phyloP scores from a whole-genome alignment of 2,113 vertebrate species.

The Ptyas mucosa region DNA sequence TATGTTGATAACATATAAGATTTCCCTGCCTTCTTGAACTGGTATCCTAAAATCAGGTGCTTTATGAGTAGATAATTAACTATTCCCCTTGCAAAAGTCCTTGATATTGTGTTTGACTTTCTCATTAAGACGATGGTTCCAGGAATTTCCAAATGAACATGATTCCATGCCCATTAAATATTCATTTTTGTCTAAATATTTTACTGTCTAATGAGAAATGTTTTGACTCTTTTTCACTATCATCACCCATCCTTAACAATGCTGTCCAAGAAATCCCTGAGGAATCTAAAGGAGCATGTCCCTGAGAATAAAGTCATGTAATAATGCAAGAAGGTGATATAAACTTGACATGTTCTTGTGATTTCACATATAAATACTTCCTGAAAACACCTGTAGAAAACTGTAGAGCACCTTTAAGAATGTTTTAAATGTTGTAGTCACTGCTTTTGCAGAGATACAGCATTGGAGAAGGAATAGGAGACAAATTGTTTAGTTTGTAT shows the following conservation, averaged over 20 bases:
- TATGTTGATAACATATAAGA: background rate
- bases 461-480: background rate
- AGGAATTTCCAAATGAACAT: background rate
- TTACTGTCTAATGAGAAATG: background rate
- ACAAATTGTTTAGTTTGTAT: background rate
- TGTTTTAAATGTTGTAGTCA: background rate
- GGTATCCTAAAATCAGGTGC: background rate
- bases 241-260: background rate
- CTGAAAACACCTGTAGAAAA: background rate
- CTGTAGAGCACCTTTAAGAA: background rate
- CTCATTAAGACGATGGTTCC: background rate
- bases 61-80: background rate
- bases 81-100: background rate
- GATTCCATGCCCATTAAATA: background rate
- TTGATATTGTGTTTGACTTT: background rate
- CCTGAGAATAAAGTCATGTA: background rate
- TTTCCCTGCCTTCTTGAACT: background rate
- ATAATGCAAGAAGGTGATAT: background rate
- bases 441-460: background rate
- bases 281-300: background rate
- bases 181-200: constrained; percentile 23
- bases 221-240: background rate
- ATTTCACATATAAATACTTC: background rate
- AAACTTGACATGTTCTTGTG: background rate
- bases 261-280: background rate